These are phyloP conservation scores for Dimorphilus gyrociliatus DNA, from an alignment of 2,888 invertebrate genomes.

Conservation along the genomic window DNA sequence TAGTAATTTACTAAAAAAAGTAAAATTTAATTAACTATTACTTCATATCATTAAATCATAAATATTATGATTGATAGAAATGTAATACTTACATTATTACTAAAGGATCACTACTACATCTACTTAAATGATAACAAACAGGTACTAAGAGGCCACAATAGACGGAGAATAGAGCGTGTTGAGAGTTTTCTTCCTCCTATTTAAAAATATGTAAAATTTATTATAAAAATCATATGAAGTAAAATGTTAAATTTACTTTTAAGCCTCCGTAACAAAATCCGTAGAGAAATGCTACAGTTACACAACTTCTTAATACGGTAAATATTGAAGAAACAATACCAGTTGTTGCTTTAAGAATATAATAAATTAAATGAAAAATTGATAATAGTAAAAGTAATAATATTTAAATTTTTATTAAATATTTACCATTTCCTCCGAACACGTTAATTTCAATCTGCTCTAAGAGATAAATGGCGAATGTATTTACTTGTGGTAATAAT, in stretches of 20 bases:
- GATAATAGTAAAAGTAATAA: neutral
- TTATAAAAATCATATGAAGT: no score
- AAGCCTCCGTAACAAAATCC: constrained; percentile 47
- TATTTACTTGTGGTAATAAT: constrained; percentile 85
- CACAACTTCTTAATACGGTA: constrained; percentile 56
- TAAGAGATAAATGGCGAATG: constrained; percentile 83
- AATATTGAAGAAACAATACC: constrained; percentile 58
- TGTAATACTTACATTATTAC: constrained; percentile 69
- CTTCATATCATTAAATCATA: no score
- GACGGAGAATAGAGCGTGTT: constrained; percentile 81
- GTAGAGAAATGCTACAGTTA: constrained; percentile 59
- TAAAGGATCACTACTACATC: constrained; percentile 76
- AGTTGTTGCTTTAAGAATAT: constrained; percentile 28
- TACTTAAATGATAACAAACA: constrained; percentile 74
- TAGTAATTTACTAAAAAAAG: no score
- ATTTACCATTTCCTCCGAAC: constrained; percentile 53
- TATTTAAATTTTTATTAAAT: neutral
- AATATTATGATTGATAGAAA: no score
- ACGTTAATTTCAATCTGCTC: constrained; percentile 57
- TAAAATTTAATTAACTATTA: no score
- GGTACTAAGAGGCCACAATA: constrained; percentile 77
- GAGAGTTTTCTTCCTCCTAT: constrained; percentile 49
- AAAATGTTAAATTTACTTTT: no score
- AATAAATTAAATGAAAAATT: neutral
- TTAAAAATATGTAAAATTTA: neutral